Evolutionary conservation across 2,113 vertebrate species (phyloP), one percentile per base, ranked within the genome.

Genomic region (Scalopus aquaticus): DNA sequence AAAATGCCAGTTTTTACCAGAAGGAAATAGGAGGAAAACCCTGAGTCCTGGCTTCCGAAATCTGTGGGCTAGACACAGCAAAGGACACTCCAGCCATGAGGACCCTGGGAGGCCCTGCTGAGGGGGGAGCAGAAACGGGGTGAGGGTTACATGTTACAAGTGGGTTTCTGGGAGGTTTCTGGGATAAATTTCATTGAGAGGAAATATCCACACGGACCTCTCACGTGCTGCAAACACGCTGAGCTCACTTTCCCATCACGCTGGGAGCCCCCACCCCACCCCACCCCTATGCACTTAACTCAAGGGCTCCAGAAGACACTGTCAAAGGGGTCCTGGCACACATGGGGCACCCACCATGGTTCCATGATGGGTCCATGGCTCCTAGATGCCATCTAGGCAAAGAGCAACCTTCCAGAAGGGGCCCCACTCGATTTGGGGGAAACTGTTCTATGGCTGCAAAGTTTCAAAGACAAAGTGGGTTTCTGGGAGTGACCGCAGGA

Each of bases 71-170:
- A 3, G 37, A 17, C 22, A 5, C 28, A n/a, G 56, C 46, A 60
- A 10, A 7, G 58, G 58, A n/a, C 9, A 30, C 6, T 0, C 6
- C 69, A 13, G 42, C 28, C 46, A 49, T 49, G 44, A 44, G 46
- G 7, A 17, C 1, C 44, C 16, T 4, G 54, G 49, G 26, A 4
- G 64, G 11, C 56, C 39, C 37, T 44, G 16, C 44, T 35, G 17
- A 92, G 13, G 0, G 1, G 35, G 20, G 19, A 17, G 46, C 24
- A 6, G 22, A 78, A 35, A 37, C 17, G 26, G 22, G 28, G 17
- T 1, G 2, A 13, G 9, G 35, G 22, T 35, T 37, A 9, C 24
- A 30, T 5, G 8, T 1, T 17, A 3, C 42, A 2, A 51, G 10
- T n/a, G 10, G 54, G 15, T 15, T 0, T 51, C n/a, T n/a, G n/a